A percentile compares a stretch with the other conserved stretches of the same genome.
phyloP scores from a whole-genome alignment of 2,797 vertebrate genomes.

The Vireo griseus region DNA sequence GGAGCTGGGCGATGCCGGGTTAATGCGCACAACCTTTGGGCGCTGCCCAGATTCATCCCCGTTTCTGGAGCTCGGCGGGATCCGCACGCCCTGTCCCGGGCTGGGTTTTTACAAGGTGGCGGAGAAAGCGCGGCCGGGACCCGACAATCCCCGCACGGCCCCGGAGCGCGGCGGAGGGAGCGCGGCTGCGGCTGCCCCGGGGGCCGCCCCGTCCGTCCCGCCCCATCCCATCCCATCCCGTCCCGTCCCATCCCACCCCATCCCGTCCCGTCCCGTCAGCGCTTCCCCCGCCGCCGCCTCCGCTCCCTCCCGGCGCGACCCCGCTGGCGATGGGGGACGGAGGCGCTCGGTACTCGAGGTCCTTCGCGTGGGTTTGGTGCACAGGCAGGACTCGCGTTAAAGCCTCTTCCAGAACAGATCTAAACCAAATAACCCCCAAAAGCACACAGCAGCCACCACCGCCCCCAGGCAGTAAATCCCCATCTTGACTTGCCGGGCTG shows the following conservation, averaged over 20 bases:
- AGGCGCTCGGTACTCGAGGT: neutral
- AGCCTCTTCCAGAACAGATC: neutral
- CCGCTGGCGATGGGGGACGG: neutral
- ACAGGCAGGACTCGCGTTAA: fast-evolving
- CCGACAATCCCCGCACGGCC: conserved; percentile 67
- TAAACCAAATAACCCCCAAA: fast-evolving
- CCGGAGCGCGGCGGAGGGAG: neutral
- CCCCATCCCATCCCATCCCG: fast-evolving
- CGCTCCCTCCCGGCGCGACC: neutral
- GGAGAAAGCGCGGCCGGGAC: conserved; percentile 73
- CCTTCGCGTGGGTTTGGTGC: neutral
- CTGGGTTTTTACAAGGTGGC: conserved; percentile 77
- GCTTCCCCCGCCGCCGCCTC: neutral
- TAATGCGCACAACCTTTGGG: neutral
- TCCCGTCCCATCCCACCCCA: fast-evolving
- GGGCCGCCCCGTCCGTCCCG: neutral
- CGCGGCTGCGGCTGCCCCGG: neutral
- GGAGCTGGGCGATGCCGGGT: neutral
- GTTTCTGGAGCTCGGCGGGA: neutral
- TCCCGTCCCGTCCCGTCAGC: fast-evolving
- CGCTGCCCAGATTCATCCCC: neutral
- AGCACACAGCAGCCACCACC: fast-evolving
- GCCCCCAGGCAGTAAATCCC: neutral
- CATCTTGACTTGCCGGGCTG: neutral
- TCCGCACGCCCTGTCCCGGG: neutral